These are phyloP conservation scores for Thymelicus acteon DNA, from an alignment of 2,888 invertebrate species.

Conservation along the genomic window DNA sequence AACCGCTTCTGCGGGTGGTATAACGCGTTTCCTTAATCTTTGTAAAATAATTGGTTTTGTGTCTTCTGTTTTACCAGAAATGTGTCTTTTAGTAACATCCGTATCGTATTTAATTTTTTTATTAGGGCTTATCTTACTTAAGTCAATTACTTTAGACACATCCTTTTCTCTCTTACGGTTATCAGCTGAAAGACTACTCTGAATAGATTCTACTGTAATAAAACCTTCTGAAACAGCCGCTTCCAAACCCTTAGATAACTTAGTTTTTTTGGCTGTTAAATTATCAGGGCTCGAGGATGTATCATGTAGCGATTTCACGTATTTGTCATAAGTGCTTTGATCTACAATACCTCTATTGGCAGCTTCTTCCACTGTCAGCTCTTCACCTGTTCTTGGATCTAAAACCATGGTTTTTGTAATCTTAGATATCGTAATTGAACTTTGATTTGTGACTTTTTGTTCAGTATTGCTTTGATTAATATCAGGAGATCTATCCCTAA, in stretches of 20 bases:
- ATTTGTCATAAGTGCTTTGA: conserved; percentile 76
- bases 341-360: conserved; percentile 88
- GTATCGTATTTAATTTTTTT: conserved; percentile 88
- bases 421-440: conserved; percentile 47
- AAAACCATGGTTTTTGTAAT: conserved; percentile 82
- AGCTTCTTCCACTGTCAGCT: conserved; percentile 87
- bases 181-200: conserved; percentile 72
- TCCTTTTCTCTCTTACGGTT: conserved; percentile 56
- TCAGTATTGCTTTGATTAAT: conserved; percentile 3
- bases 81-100: conserved; percentile 85
- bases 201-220: conserved; percentile 81
- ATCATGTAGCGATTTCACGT: conserved; percentile 69
- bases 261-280: conserved; percentile 53
- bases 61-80: conserved; percentile 74
- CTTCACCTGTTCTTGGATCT: conserved; percentile 91
- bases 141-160: conserved; percentile 82
- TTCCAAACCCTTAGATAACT: conserved; percentile 58
- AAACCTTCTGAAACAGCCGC: conserved; percentile 85
- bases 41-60: conserved; percentile 89
- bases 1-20: conserved; percentile 91
- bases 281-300: conserved; percentile 51
- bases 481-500: conserved; percentile 65
- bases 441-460: conserved; percentile 36
- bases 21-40: conserved; percentile 90
- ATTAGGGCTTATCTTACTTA: conserved; percentile 82